Evolutionary conservation across 1,140 invertebrate species (phyloP), one percentile per base, ranked within the genome.

Genomic region (Hylyphantes graminicola): DNA sequence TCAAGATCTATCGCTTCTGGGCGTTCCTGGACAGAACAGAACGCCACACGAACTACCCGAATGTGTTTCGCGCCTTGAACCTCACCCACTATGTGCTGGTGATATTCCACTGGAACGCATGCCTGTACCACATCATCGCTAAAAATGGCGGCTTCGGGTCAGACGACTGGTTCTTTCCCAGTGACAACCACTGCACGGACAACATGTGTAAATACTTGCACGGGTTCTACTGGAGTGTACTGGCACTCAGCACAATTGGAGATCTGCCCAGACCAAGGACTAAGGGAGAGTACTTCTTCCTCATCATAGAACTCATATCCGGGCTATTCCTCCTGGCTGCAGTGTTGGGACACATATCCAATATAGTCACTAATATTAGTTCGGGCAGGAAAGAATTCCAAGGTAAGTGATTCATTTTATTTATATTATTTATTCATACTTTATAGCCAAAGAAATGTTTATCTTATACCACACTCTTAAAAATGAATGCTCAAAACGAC

Each of bases 61-160:
- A 99, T 91, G 92, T 98, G 89, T 97, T 98, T 92, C 94, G 97
- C 87, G 96, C 96, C 82, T 93, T 90, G 15, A 95, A 95, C 88
- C 92, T 98, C 87, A 96, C 98, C 89, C 96, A 98, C 92, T 98
- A 98, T 91, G 93, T 98, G 87, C 92, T 98, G 91, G 96, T 98
- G 90, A 97, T 98, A 90, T 98, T 98, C 92, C 97, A 99, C 92
- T 99, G 97, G 97, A 99, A 99, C 91, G 97, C 97, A 87, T 99
- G 97, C 92, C 92, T 98, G 89, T 98, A 97, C 91, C 95, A 97
- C 92, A 95, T 97, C 90, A 96, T 98, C 89, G 94, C 95, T 92
- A 96, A 96, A 91, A 96, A 96, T 91, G 94, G 96, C 90, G 96
- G 95, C 86, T 97, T 97, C 90, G 95, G 95, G 87, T 95, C 94